Base-by-base conservation (phyloP, 1,140 invertebrate species). In the Vollenhovia emeryi region DNA sequence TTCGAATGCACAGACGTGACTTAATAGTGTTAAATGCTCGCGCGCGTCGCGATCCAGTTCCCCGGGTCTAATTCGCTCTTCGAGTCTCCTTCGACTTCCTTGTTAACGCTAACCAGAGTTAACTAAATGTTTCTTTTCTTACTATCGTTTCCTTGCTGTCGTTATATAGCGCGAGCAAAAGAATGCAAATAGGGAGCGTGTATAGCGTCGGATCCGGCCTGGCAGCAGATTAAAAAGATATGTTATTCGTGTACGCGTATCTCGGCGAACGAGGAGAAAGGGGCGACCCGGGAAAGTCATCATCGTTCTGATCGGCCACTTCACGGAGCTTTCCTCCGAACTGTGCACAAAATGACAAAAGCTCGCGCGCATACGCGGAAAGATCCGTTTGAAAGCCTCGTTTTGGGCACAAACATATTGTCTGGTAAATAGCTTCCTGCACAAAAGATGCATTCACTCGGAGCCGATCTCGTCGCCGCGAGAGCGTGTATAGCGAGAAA, bases 401-500 rank as follows among this genome's bases (percentile, higher is more conserved):
- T 84, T 76, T 76, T 57, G 55, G 62, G 62, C 68, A 40, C 90
- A 87, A 89, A 88, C 90, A 79, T 92, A 92, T 91, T 90, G 85
- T 80, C 78, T 45, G 71, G 85, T 89, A 90, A 86, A 88, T 87
- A 88, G 85, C 68, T 76, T 52, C 74, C 52, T 75, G 86, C 83
- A 94, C 93, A 94, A 94, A 92, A 89, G 91, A 84, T 93, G 93
- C 93, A 94, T 93, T 94, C 89, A 92, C 50, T 79, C 88, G 71
- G 76, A 84, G 50, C 80, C 85, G 86, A 88, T 89, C 86, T 85
- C 87, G 87, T 40, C 83, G 82, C 68, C 85, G 80, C 87, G 83
- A 88, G 84, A 79, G 83, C 64, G 62, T 82, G 76, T 87, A 86
- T 40, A 88, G 85, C 82, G 85, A 78, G 66, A 88, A 89, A 82